Evolutionary conservation across 2,113 vertebrate species (phyloP), one percentile per base, ranked within the genome.

Genomic region (Microtus ochrogaster): DNA sequence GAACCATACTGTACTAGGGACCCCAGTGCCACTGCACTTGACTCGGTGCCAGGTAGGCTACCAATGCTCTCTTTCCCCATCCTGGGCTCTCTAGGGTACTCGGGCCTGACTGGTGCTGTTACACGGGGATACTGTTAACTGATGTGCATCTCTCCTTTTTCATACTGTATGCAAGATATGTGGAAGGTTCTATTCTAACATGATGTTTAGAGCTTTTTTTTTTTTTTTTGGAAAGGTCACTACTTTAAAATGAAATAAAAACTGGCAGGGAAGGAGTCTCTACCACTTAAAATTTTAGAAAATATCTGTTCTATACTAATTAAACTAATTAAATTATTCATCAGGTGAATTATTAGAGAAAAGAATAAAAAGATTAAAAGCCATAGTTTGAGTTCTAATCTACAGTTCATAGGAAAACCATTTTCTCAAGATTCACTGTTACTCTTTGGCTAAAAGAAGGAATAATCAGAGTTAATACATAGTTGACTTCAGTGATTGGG

Each of bases 41-140:
- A 26, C 58, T 28, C 0, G 9, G 24, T 63, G 55, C 14, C 81
- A 41, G 24, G 24, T 39, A 41, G 22, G 13, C 58, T 39, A 28
- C 13, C 81, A 26, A 3, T 26, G 36, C 24, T 61, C 79, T 61
- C 33, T 7, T 63, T 65, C 7, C 39, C 24, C 58, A 84, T 28
- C 79, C 79, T 83, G 22, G n/a, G 28, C 81, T 63, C n/a, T 30
- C 81, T 41, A 63, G 22, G 55, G 3, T 65, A 44, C 2, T 83
- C 41, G 39, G n/a, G 14, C 13, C n/a, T 63, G 14, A 26, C 39
- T 30, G 79, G 72, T 36, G 72, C 28, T 70, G 7, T 22, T 28
- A 0, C 0, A 1, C 19, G 11, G 68, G 58, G 26, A 68, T 24
- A 11, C 47, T 2, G 5, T 44, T 1, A 9, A 21, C 4, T n/a